phyloP scores from a whole-genome alignment of 2,797 vertebrate species.

The Sebastes trivittatus region DNA sequence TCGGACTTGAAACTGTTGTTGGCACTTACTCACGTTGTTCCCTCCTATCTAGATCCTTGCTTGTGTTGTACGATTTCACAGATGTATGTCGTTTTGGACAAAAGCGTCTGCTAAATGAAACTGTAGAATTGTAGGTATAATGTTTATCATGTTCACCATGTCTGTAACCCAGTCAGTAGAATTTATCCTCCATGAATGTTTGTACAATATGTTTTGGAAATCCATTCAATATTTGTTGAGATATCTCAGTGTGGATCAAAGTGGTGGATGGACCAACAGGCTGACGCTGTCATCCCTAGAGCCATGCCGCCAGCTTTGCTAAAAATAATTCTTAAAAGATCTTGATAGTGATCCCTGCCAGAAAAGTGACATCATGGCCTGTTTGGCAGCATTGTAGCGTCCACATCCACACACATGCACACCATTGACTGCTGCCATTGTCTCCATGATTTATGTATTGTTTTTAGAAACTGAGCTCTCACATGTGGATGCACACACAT shows the following conservation, averaged over 20 bases:
- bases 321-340: slow-evolving; percentile 70
- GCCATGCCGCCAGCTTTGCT: not conserved
- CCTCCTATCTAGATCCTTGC: too few relatives aligned
- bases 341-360: slow-evolving; percentile 55
- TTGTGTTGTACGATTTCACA: too few relatives aligned
- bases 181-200: not conserved
- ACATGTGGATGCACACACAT: slow-evolving; percentile 1
- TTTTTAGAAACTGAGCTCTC: slow-evolving; percentile 18
- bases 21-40: too few relatives aligned
- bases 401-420: slow-evolving; percentile 12
- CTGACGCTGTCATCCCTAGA: not conserved
- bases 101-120: too few relatives aligned
- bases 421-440: slow-evolving; percentile 15
- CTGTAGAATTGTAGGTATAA: not conserved
- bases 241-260: not conserved
- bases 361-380: slow-evolving; percentile 42
- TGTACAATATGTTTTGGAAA: not conserved
- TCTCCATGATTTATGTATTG: slow-evolving; percentile 47
- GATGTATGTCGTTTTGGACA: too few relatives aligned
- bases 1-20: too few relatives aligned
- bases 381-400: not conserved
- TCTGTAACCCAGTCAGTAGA: not conserved
- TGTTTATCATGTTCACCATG: not conserved
- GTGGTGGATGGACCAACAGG: not conserved
- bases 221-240: not conserved